These are phyloP conservation scores for Ceratina australensis DNA, from an alignment of 1,140 invertebrate species.

Conservation along the genomic window DNA sequence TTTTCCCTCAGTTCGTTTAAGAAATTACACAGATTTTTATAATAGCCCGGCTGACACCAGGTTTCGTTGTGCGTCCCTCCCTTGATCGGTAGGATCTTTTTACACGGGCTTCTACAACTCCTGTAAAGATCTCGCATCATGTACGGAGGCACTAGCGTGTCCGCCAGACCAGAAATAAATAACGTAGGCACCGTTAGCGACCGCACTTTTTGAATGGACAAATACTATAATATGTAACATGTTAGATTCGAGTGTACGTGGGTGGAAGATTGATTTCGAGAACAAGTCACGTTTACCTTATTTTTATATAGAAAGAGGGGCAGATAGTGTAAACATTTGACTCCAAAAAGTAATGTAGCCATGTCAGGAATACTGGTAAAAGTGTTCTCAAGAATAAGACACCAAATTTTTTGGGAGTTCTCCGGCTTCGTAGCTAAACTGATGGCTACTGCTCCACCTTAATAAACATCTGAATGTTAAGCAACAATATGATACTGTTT, in stretches of 20 bases:
- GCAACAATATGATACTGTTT: background rate
- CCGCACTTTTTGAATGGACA: slow-evolving; percentile 85
- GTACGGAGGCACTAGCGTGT: slow-evolving; percentile 89
- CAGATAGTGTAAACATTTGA: slow-evolving; percentile 85
- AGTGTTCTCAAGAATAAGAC: slow-evolving; percentile 95
- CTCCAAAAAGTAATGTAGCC: slow-evolving; percentile 87
- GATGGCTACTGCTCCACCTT: slow-evolving; percentile 92
- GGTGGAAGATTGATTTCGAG: background rate
- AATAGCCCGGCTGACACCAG: slow-evolving; percentile 85
- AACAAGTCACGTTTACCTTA: slow-evolving; percentile 81
- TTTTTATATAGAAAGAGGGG: slow-evolving; percentile 91
- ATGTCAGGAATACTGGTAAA: slow-evolving; percentile 97
- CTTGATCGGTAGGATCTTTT: slow-evolving; percentile 86
- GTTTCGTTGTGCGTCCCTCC: slow-evolving; percentile 94
- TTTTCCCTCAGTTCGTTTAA: slow-evolving; percentile 78
- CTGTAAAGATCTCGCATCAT: slow-evolving; percentile 92
- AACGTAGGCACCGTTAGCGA: slow-evolving; percentile 85
- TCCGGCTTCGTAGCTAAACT: slow-evolving; percentile 88
- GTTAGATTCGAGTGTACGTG: slow-evolving; percentile 9
- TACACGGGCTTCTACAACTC: slow-evolving; percentile 84
- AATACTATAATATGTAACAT: slow-evolving; percentile 83
- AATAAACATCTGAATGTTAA: slow-evolving; percentile 27
- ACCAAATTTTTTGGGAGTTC: slow-evolving; percentile 88
- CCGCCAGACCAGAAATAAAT: slow-evolving; percentile 90
- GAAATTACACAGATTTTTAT: slow-evolving; percentile 81